Evolutionary conservation across 1,140 invertebrate genomes (phyloP).

Genomic region (Macrobrachium rosenbergii): DNA sequence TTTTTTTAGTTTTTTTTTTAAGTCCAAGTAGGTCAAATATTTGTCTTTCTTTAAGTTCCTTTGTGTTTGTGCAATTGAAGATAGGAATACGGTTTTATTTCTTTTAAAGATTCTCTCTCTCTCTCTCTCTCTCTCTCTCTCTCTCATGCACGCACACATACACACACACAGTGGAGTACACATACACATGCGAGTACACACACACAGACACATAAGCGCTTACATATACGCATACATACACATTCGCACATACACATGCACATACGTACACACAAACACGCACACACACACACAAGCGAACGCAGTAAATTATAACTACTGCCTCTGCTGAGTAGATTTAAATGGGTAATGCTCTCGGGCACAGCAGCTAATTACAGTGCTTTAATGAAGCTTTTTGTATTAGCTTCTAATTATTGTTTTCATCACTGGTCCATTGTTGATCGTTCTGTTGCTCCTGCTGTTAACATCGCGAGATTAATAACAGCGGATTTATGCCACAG

Average conservation of each 20-base stretch:
- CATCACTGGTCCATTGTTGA: neutral
- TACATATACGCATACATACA: no score
- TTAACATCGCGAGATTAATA: neutral
- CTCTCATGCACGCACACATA: no score
- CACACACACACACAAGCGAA: slow-evolving; percentile 23
- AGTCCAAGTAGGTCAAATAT: no score
- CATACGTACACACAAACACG: slow-evolving; percentile 26
- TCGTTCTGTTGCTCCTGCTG: neutral
- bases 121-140: neutral
- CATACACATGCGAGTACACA: no score
- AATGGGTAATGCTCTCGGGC: neutral
- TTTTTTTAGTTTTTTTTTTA: no score
- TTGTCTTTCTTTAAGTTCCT: no score
- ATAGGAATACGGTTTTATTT: no score
- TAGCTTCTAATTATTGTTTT: neutral
- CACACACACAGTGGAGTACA: neutral
- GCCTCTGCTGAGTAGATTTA: no score
- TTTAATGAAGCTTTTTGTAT: neutral
- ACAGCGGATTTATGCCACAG: no score
- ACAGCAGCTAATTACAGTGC: neutral
- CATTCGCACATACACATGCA: neutral
- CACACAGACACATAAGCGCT: no score
- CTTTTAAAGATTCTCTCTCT: neutral
- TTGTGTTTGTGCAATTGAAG: no score
- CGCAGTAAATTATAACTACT: neutral